Evolutionary conservation across 2,888 invertebrate species (phyloP).

Genomic region (Argyresthia goedartella): DNA sequence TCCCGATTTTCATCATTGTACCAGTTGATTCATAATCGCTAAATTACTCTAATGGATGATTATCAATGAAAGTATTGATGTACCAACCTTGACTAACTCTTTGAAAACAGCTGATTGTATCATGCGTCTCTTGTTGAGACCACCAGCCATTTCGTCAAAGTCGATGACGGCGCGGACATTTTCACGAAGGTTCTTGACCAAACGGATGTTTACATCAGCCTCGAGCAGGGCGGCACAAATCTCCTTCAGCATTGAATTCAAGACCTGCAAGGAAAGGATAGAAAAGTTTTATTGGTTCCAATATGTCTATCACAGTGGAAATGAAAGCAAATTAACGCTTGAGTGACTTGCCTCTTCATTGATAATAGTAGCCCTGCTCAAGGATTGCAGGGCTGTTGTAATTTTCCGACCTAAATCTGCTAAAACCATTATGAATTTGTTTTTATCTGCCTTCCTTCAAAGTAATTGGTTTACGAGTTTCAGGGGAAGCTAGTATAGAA

Average conservation of each 20-base stretch:
- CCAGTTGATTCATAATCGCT: too few species aligned
- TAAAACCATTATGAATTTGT: slow-evolving; percentile 89
- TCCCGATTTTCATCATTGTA: too few species aligned
- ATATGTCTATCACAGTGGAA: not conserved
- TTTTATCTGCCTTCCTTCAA: not conserved
- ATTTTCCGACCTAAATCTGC: slow-evolving; percentile 99
- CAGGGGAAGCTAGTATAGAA: too few species aligned
- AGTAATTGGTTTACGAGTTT: not conserved
- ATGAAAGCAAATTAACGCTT: not conserved
- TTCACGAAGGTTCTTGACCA: slow-evolving; percentile 95
- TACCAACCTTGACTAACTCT: slow-evolving; percentile 91
- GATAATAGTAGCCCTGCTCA: slow-evolving; percentile 98
- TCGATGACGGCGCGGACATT: slow-evolving; percentile 98
- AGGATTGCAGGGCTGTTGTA: slow-evolving; percentile 95
- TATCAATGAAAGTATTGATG: too few species aligned
- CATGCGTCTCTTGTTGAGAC: slow-evolving; percentile 97
- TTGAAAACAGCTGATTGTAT: slow-evolving; percentile 99
- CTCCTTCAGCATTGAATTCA: slow-evolving; percentile 99
- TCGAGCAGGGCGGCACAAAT: slow-evolving; percentile 97
- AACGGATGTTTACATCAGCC: slow-evolving; percentile 95
- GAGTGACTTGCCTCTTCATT: slow-evolving; percentile 89
- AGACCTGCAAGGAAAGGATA: slow-evolving; percentile 73
- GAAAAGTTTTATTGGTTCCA: not conserved
- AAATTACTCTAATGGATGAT: too few species aligned
- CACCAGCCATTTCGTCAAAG: slow-evolving; percentile 99